Percentiles rank a stretch among this genome's conserved stretches.
These are phyloP conservation scores for Sinohyriopsis cumingii DNA, from an alignment of 2,888 invertebrate species.

Conservation along the genomic window DNA sequence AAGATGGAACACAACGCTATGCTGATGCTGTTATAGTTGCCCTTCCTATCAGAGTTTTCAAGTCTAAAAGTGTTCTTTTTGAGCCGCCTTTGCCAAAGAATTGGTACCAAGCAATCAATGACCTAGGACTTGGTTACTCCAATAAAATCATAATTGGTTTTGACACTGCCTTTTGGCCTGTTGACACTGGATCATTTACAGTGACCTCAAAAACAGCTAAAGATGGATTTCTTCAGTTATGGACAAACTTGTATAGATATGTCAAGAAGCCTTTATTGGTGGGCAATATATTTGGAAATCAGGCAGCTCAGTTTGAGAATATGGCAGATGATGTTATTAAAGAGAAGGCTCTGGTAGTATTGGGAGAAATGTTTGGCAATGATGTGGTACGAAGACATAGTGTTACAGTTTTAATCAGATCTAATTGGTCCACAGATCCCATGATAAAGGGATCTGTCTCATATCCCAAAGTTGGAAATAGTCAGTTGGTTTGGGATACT, in stretches of 20 bases:
- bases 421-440: conserved; percentile 53
- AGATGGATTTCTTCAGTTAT: conserved; percentile 55
- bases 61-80: conserved; percentile 45
- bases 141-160: conserved; percentile 58
- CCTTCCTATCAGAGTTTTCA: conserved; percentile 52
- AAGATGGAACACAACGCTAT: conserved; percentile 44
- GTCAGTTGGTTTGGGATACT: conserved; percentile 36
- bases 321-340: conserved; percentile 45
- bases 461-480: conserved; percentile 54
- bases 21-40: conserved; percentile 61
- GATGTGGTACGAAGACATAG: conserved; percentile 38
- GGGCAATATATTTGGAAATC: conserved; percentile 45
- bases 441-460: conserved; percentile 40
- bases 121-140: conserved; percentile 38
- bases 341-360: conserved; percentile 34
- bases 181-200: conserved; percentile 53
- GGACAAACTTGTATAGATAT: conserved; percentile 52
- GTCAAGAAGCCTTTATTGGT: conserved; percentile 43
- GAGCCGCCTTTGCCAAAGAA: conserved; percentile 50
- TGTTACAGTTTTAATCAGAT: conserved; percentile 45
- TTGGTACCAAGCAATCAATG: conserved; percentile 38
- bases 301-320: conserved; percentile 45
- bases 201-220: conserved; percentile 35
- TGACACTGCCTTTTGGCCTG: conserved; percentile 59
- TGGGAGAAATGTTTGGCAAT: conserved; percentile 53